Conservation (phyloP, 2,113 vertebrate species). For the Macrotus californicus region DNA sequence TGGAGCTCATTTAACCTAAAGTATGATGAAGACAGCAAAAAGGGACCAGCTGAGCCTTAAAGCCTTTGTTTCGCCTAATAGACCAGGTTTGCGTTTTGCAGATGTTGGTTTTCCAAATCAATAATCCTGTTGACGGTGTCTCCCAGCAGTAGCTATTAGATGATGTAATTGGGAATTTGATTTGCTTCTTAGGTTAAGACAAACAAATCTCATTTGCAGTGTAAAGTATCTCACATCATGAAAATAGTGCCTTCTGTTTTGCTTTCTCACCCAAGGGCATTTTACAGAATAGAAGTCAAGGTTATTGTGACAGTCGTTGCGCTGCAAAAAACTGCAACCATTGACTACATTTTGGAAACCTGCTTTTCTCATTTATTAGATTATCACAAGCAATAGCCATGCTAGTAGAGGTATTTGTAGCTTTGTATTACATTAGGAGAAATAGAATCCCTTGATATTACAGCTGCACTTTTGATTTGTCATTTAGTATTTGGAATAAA, state of each 20-base stretch:
- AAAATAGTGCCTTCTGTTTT: constrained; percentile 58
- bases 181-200: constrained; percentile 63
- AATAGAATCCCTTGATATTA: constrained; percentile 31
- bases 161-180: constrained; percentile 59
- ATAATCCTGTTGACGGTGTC: constrained; percentile 37
- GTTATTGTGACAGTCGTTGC: constrained; percentile 5
- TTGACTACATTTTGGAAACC: not conserved
- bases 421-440: constrained; percentile 43
- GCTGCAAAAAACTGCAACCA: not conserved
- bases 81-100: constrained; percentile 59
- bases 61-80: constrained; percentile 54
- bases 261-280: constrained; percentile 64
- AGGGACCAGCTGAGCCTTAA: constrained; percentile 46
- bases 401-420: constrained; percentile 13
- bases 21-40: not conserved
- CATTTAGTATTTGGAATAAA: constrained; percentile 64
- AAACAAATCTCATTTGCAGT: constrained; percentile 66
- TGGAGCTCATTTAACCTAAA: constrained; percentile 8
- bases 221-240: constrained; percentile 46
- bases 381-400: not conserved
- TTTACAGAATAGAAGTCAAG: constrained; percentile 68
- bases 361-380: not conserved
- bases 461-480: constrained; percentile 67
- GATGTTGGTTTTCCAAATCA: constrained; percentile 64
- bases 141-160: constrained; percentile 46